Base-by-base conservation (phyloP, 1,140 invertebrate species). In the Drosophila insularis region DNA sequence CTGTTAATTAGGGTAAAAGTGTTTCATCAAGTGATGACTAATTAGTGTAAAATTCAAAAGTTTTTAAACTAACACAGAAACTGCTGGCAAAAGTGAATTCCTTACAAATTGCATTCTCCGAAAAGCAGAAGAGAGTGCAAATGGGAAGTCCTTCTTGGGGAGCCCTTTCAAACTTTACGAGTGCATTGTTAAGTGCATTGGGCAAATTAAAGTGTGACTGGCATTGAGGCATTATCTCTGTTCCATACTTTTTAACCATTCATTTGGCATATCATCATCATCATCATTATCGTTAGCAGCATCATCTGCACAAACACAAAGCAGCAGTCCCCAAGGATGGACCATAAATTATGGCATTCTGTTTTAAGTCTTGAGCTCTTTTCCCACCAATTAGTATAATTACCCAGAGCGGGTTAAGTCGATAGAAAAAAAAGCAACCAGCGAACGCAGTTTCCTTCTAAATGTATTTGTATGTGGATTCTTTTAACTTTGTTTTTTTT, bases 311-410 rank as follows among this genome's bases (percentile, higher is more conserved):
- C 65, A 76, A 76, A 50, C 17, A 50, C 43, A 50, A 50, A 21
- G 43, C 40, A 43, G 40, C 43, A 50, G 17, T 21, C 43, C 43
- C 43, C 43, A 50, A 76, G 73, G 72, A 76, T 75, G 63, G 60
- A 43, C 65, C 74, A 40, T 78, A 87, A 86, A 81, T 86, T 71
- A 86, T 76, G 54, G 74, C 79, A 89, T 80, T 77, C 80, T 77
- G 68, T 66, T 80, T 61, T 50, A 50, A 77, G 67, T 63, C 60
- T 63, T 27, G 55, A 55, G 40, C 50, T 31, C 58, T 50, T 43
- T 37, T 14, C 56, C 37, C 59, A 75, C 71, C 82, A 86, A 86
- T 86, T 86, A 86, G 82, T 68, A 81, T 82, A 86, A 86, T 86
- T 86, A 74, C 68, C 68, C 72, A 63, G 70, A 81, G 80, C 27